phyloP scores from a whole-genome alignment of 2,797 vertebrate species.

The Lutjanus campechanus region DNA sequence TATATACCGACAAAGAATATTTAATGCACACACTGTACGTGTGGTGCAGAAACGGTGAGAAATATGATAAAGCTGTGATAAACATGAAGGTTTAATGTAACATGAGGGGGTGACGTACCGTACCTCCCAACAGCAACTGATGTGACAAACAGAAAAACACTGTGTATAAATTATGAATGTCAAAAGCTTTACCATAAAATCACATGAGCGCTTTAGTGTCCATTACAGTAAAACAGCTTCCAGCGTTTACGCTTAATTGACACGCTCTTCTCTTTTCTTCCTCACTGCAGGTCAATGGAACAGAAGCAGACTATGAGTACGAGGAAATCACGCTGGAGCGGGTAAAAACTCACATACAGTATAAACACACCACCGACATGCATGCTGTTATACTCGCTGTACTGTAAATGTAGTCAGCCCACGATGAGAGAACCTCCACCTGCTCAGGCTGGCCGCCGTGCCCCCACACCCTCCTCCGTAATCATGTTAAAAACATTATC shows the following conservation, averaged over 20 bases:
- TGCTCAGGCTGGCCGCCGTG: slow-evolving; percentile 17
- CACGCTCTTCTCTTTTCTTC: not conserved
- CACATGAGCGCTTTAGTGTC: slow-evolving; percentile 2
- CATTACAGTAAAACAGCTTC: not conserved
- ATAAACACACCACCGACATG: not conserved
- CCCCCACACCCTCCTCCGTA: not conserved
- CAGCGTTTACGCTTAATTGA: not conserved
- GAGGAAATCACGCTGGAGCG: slow-evolving; percentile 98
- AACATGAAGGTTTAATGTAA: slow-evolving; percentile 6
- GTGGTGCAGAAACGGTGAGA: not conserved
- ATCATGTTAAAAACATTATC: not conserved
- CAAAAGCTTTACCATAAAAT: slow-evolving; percentile 1
- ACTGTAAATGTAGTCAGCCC: slow-evolving; percentile 3
- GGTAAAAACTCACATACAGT: slow-evolving; percentile 82
- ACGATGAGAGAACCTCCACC: slow-evolving; percentile 10
- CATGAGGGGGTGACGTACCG: not conserved
- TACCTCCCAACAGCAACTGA: not conserved
- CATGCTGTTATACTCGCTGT: slow-evolving; percentile 1
- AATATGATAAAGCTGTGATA: not conserved
- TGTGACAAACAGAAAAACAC: not conserved
- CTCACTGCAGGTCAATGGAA: slow-evolving; percentile 92
- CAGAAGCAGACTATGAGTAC: slow-evolving; percentile 97
- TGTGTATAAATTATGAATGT: not conserved
- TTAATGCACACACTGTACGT: not conserved
- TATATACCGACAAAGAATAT: not conserved